Evolutionary conservation across 2,888 invertebrate genomes (phyloP).

Genomic region (Tipula confusa): DNA sequence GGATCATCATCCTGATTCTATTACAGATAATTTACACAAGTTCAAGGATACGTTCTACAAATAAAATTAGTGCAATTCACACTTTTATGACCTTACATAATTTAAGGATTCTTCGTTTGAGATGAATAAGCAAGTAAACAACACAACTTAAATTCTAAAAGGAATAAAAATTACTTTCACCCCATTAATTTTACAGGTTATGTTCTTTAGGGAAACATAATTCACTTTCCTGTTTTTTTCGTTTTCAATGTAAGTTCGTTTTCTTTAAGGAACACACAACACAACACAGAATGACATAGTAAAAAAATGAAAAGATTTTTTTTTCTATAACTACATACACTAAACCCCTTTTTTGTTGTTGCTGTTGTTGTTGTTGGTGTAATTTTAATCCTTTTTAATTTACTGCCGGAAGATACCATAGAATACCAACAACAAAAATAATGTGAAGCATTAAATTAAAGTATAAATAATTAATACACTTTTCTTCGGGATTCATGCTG

Average conservation of each 20-base stretch:
- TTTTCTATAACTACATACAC: background rate
- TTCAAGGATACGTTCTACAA: background rate
- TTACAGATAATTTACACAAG: background rate
- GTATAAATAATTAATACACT: constrained; percentile 20
- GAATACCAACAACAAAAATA: background rate
- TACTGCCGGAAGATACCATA: background rate
- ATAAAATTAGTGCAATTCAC: background rate
- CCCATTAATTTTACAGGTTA: background rate
- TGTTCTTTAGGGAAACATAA: background rate
- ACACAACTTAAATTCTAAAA: background rate
- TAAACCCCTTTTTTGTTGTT: background rate
- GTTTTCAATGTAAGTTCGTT: background rate
- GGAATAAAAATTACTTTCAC: background rate
- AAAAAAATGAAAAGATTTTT: background rate
- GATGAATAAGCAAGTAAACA: background rate
- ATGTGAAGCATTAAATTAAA: constrained; percentile 6
- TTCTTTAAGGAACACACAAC: background rate
- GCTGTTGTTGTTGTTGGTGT: constrained; percentile 6
- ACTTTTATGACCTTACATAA: background rate
- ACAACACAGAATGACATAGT: background rate
- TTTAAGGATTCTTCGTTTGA: background rate
- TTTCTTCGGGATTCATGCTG: background rate
- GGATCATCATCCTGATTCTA: too few species aligned
- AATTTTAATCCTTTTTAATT: constrained; percentile 25
- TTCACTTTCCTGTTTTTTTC: background rate